These are phyloP conservation scores for Triplophysa bombifrons DNA, from an alignment of 2,797 vertebrate species.

Conservation along the genomic window DNA sequence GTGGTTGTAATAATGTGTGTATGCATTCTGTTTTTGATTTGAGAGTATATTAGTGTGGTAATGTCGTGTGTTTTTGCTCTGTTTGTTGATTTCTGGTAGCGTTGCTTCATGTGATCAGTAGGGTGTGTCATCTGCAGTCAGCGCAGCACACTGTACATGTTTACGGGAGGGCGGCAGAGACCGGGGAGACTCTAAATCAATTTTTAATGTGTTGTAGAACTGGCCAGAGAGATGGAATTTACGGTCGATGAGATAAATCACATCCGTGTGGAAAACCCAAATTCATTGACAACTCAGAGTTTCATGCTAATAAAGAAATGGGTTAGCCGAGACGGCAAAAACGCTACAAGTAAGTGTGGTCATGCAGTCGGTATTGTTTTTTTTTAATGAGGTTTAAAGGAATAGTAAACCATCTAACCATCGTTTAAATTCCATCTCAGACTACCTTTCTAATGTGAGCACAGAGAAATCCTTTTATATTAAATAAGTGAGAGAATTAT, in stretches of 20 bases:
- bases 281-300: constrained; percentile 97
- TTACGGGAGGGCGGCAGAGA: constrained; percentile 28
- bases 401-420: too few species aligned
- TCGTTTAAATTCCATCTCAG: too few species aligned
- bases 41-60: not conserved
- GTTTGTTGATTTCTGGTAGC: not conserved
- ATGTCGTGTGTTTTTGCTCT: not conserved
- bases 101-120: constrained; percentile 16
- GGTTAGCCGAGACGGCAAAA: constrained; percentile 98
- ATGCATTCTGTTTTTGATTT: not conserved
- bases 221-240: constrained; percentile 99
- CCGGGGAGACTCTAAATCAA: constrained; percentile 58
- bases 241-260: constrained; percentile 99
- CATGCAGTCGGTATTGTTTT: not conserved
- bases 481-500: too few species aligned
- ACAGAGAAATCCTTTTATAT: too few species aligned
- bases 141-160: constrained; percentile 67
- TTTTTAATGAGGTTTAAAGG: not conserved
- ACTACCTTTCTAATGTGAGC: too few species aligned
- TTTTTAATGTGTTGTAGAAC: constrained; percentile 85
- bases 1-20: not conserved
- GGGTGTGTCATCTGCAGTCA: constrained; percentile 75
- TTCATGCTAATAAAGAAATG: constrained; percentile 99
- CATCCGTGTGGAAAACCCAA: constrained; percentile 98
- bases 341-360: constrained; percentile 94